These are phyloP conservation scores for Tetropium fuscum DNA, from an alignment of 2,888 invertebrate genomes.

Conservation along the genomic window DNA sequence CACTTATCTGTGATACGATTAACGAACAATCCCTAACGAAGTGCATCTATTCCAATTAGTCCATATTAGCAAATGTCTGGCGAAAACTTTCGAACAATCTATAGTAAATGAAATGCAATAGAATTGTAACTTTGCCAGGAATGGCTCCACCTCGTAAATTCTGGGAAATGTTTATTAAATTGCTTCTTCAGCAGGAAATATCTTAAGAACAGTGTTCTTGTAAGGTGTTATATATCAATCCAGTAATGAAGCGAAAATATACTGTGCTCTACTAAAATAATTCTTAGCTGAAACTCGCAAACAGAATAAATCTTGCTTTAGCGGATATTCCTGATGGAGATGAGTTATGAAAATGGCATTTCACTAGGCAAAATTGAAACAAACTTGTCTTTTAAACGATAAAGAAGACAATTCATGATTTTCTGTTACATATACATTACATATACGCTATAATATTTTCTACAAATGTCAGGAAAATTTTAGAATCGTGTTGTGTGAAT, in stretches of 20 bases:
- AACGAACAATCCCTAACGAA: constrained; percentile 8
- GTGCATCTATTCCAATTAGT: constrained; percentile 30
- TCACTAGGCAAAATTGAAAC: background rate
- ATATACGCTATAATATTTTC: too few species aligned
- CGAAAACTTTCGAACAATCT: background rate
- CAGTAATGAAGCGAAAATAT: background rate
- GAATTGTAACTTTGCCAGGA: constrained; percentile 27
- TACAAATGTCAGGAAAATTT: too few species aligned
- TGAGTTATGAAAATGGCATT: background rate
- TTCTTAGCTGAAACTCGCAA: background rate
- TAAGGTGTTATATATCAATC: background rate
- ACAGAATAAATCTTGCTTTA: constrained; percentile 3
- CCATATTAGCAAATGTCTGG: constrained; percentile 26
- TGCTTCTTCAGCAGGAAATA: constrained; percentile 7
- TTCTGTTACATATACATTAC: too few species aligned
- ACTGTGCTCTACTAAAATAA: background rate
- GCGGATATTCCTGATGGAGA: background rate
- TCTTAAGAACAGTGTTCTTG: background rate
- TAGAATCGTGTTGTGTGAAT: too few species aligned
- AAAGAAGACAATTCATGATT: too few species aligned
- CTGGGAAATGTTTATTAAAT: constrained; percentile 8
- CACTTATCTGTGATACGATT: constrained; percentile 9
- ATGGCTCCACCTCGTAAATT: constrained; percentile 24
- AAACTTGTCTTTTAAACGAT: too few species aligned
- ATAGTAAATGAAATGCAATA: constrained; percentile 12